Percentiles rank a stretch among this genome's conserved stretches.
These are phyloP conservation scores for Eupithecia abbreviata DNA, from an alignment of 2,888 invertebrate genomes.

Conservation along the genomic window DNA sequence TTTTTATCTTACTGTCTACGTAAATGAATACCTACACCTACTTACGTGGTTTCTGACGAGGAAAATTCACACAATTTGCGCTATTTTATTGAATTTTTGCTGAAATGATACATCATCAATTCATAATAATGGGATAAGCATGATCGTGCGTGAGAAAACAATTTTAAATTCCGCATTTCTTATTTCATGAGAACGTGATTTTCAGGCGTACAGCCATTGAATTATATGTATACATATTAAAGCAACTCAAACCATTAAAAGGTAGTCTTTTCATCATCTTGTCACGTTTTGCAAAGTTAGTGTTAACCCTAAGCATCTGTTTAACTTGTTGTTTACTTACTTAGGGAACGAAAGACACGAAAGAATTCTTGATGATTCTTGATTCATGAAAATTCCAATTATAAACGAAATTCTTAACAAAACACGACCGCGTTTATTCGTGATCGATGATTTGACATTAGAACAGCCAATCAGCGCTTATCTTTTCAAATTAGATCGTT, in stretches of 20 bases:
- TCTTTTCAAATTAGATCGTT: conserved; percentile 40
- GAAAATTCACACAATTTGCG: not conserved
- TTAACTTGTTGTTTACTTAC: not conserved
- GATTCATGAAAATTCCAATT: conserved; percentile 2
- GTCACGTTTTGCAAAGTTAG: conserved; percentile 32
- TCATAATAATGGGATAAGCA: conserved; percentile 4
- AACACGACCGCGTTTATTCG: not conserved
- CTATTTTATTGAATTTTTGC: not conserved
- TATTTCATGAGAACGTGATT: conserved; percentile 41
- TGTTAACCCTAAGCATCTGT: conserved; percentile 5
- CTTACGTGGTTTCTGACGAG: not conserved
- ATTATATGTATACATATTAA: not conserved
- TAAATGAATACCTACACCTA: not conserved
- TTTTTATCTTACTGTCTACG: not conserved
- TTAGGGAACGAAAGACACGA: not conserved
- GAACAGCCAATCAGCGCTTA: conserved; percentile 11
- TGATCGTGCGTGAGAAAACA: conserved; percentile 4
- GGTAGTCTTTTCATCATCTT: conserved; percentile 11
- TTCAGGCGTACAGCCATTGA: conserved; percentile 18
- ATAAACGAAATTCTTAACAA: not conserved
- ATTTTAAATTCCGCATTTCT: conserved; percentile 1
- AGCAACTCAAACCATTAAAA: conserved; percentile 1
- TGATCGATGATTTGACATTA: conserved; percentile 14
- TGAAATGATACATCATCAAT: not conserved
- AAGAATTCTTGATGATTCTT: not conserved